These are phyloP conservation scores for Anguilla pacifica DNA, from an alignment of 2,797 vertebrate genomes.

Conservation along the genomic window DNA sequence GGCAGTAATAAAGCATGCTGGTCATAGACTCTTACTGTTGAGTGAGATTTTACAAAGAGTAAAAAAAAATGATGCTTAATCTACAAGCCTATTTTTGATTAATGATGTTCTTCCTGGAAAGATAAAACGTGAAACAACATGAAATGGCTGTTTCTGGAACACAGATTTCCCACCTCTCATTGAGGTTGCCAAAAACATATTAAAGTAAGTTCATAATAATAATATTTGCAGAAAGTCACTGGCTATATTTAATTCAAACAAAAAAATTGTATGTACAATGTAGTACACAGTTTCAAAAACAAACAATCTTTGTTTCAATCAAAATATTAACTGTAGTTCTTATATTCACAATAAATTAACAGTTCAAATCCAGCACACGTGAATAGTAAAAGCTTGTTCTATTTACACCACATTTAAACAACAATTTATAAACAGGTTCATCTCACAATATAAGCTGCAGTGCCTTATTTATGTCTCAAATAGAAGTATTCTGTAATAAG, in stretches of 20 bases:
- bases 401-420: not conserved
- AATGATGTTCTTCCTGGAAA: slow-evolving; percentile 14
- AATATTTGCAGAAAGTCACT: not conserved
- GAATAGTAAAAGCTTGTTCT: not conserved
- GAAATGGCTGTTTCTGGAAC: slow-evolving; percentile 26
- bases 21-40: not conserved
- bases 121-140: slow-evolving; percentile 27
- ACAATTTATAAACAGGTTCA: not conserved
- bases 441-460: not conserved
- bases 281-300: not conserved
- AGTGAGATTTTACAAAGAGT: not conserved
- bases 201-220: slow-evolving; percentile 7
- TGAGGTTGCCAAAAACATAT: slow-evolving; percentile 1
- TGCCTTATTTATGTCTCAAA: not conserved
- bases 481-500: not conserved
- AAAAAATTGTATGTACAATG: slow-evolving; percentile 2
- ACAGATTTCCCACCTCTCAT: slow-evolving; percentile 23
- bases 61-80: slow-evolving; percentile 17
- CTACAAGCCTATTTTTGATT: slow-evolving; percentile 14
- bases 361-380: not conserved
- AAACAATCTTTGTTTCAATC: not conserved
- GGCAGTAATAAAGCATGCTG: not conserved
- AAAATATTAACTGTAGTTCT: not conserved
- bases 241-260: slow-evolving; percentile 6
- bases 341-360: not conserved